Base-by-base conservation (phyloP, 2,888 invertebrate genomes). In the Cataglyphis livida region DNA sequence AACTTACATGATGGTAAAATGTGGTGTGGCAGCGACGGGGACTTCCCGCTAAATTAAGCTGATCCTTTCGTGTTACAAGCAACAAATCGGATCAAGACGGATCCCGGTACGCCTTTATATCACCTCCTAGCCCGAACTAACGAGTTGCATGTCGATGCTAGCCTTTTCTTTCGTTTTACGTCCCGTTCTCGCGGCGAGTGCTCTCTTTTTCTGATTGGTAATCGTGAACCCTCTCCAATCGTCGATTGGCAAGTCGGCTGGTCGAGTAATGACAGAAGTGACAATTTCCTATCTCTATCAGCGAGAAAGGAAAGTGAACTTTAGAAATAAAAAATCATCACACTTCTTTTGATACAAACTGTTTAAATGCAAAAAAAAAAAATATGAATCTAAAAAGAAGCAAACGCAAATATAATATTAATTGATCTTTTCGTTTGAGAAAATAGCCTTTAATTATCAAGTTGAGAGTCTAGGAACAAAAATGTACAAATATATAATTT, bases 1-100 rank as follows among this genome's bases (percentile, higher is more conserved):
- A 82, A 93, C 94, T 94, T 82, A 94, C 94, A 93, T 94, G 93
- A 92, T 93, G 93, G 87, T 93, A 86, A 85, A 90, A 86, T 88
- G 91, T 92, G 93, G 93, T 93, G 94, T 93, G 94, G 93, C 91
- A 92, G 89, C 89, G 91, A 89, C 90, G 91, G 85, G 91, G 85
- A 85, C 85, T 89, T 85, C 83, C 87, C 32, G 59, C 35, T 85
- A 7, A 18, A 75, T 88, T 86, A 84, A 86, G 76, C 89, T 88
- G 91, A 89, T 84, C 88, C 87, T 89, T 84, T 88, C 87, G 87
- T 90, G 92, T 93, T 91, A 89, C 91, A 93, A 91, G 90, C 93
- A 91, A 51, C 51, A n/a, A 92, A 93, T 93, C 92, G 91, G 92
- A 90, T 89, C 91, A 90, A 89, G 82, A 89, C 86, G 86, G 38